Base-by-base conservation (phyloP, 2,113 vertebrate species). In the Hydrochoerus hydrochaeris region DNA sequence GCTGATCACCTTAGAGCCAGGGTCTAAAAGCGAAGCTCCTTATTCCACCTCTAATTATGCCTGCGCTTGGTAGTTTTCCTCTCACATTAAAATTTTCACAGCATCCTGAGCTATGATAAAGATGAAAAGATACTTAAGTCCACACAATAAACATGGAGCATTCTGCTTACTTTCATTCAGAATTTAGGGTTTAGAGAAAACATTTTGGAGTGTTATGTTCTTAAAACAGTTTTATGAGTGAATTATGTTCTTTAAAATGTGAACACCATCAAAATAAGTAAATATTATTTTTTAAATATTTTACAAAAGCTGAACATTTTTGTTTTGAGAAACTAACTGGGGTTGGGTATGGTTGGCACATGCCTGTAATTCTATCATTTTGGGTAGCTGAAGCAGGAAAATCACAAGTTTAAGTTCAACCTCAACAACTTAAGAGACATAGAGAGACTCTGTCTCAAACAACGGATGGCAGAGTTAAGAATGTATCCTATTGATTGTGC, bases 271-370 rank as follows among this genome's bases (percentile, higher is more conserved):
- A 88, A 57, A 35, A 95, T 58, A 38, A 81, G 85, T 60, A 88
- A 5, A 93, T 65, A 90, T 58, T 62, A 4, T 0, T 57, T 95
- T 95, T 57, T 35, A 19, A 12, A 92, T 32, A 24, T 85, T 90
- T n/a, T 91, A 83, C 41, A 94, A 38, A 88, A 83, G 6, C 17
- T 90, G 22, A 81, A 62, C 30, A 60, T 44, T 88, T 92, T 95
- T 90, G 10, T 85, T 20, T 49, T 95, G 12, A 92, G 41, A 83
- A 94, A 91, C 0, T 75, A 94, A 58, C 91, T 93, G 81, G 20
- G 1, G 28, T 35, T 80, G 49, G 30, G 8, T 35, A 1, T 17
- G 52, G 14, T 52, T 52, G 30, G 46, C 28, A 52, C 46, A 52
- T 54, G 8, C 30, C 49, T 35, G 2, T 9, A 80, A 54, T 52